Conservation (phyloP, 2,888 invertebrate species). For the Galerucella calmariensis region DNA sequence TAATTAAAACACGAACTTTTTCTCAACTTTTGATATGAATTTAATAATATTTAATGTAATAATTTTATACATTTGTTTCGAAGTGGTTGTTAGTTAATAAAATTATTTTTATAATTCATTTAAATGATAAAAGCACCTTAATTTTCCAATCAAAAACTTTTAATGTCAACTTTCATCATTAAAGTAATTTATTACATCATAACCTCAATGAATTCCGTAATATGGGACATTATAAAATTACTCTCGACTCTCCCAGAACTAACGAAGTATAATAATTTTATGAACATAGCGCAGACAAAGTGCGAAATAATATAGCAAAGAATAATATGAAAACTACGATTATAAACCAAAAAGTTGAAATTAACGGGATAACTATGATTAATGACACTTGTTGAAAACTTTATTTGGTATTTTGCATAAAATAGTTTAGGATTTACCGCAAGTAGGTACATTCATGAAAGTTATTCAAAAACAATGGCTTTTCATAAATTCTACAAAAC, state of each 20-base stretch:
- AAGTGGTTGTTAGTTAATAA: neutral
- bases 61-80: neutral
- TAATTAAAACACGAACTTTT: too few relatives aligned
- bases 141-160: neutral
- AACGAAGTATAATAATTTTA: slow-evolving; percentile 12
- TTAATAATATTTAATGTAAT: too few relatives aligned
- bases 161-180: neutral
- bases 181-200: neutral
- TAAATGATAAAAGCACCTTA: neutral
- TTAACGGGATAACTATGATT: neutral
- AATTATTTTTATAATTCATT: neutral
- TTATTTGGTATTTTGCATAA: neutral
- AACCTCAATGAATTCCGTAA: neutral
- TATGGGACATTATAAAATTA: slow-evolving; percentile 13
- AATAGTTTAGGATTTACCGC: neutral
- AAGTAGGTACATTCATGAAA: neutral
- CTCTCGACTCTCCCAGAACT: neutral
- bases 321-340: slow-evolving; percentile 7
- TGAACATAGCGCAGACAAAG: slow-evolving; percentile 1
- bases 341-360: slow-evolving; percentile 2
- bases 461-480: neutral
- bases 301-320: neutral
- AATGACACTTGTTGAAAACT: neutral
- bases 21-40: too few relatives aligned
- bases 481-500: neutral